These are phyloP conservation scores for Marmota flaviventris DNA, from an alignment of 2,113 vertebrate species.

Conservation along the genomic window DNA sequence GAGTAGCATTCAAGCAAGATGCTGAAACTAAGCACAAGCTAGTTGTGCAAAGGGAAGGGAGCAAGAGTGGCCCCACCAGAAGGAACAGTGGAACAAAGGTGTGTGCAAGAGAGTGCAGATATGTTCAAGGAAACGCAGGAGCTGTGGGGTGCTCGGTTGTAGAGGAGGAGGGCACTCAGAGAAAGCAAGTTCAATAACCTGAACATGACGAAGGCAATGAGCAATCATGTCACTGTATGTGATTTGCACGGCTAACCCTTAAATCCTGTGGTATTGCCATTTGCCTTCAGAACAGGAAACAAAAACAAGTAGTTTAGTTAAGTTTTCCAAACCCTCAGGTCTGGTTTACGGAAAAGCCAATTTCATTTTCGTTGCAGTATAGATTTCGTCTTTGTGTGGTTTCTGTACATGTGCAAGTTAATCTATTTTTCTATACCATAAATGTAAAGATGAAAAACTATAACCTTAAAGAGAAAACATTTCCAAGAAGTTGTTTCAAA, in stretches of 20 bases:
- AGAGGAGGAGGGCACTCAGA: background rate
- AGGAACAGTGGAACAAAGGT: background rate
- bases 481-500: conserved; percentile 32
- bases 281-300: conserved; percentile 16
- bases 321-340: background rate
- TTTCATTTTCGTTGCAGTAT: background rate
- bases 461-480: background rate
- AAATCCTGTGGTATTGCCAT: background rate
- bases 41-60: background rate
- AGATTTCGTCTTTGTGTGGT: background rate
- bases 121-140: background rate
- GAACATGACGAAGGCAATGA: background rate
- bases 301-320: background rate
- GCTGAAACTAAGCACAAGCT: background rate
- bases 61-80: background rate
- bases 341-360: background rate
- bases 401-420: background rate
- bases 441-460: background rate
- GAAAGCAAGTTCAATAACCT: background rate
- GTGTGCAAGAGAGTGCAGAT: background rate
- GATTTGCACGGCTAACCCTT: accelerated
- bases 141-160: background rate
- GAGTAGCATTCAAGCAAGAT: background rate
- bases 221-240: background rate
- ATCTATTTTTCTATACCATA: background rate